A percentile compares a stretch with the other conserved stretches of the same genome.
Evolutionary conservation across 2,113 vertebrate species (phyloP).

Genomic region (Sakesphorus luctuosus): DNA sequence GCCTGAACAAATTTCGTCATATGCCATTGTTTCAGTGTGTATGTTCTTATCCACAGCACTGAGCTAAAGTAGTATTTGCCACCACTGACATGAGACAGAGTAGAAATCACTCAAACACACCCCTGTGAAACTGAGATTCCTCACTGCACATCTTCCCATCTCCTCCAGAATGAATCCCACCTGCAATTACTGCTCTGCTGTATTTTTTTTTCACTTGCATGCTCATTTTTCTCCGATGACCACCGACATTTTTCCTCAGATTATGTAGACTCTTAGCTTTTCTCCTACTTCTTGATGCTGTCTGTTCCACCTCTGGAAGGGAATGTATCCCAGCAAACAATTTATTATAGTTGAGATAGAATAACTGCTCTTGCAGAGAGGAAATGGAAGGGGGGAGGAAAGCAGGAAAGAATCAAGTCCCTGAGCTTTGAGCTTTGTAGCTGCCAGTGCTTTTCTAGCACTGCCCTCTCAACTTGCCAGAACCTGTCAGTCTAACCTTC

Average conservation of each 20-base stretch:
- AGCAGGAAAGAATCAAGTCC: not conserved
- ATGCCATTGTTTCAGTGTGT: not conserved
- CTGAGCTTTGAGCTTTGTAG: not conserved
- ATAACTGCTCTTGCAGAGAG: not conserved
- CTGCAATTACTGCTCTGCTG: not conserved
- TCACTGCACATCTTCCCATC: not conserved
- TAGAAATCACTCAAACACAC: not conserved
- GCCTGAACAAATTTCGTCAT: not conserved
- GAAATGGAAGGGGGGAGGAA: not conserved
- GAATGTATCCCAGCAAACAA: not conserved
- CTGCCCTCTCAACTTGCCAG: not conserved
- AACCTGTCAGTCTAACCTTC: slow-evolving; percentile 23
- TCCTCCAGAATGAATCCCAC: not conserved
- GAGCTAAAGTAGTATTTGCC: not conserved
- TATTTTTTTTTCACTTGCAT: not conserved
- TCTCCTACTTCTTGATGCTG: not conserved
- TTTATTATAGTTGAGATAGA: not conserved
- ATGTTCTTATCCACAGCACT: not conserved
- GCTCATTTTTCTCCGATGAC: not conserved
- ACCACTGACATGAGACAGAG: not conserved
- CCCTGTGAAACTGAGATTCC: not conserved
- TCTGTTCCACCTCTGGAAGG: not conserved
- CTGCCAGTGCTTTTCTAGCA: not conserved
- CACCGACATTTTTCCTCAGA: not conserved
- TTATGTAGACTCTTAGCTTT: not conserved